Percentiles rank a stretch among this genome's conserved stretches.
phyloP scores from a whole-genome alignment of 2,888 invertebrate genomes.

The Caenorhabditis sulstoni region DNA sequence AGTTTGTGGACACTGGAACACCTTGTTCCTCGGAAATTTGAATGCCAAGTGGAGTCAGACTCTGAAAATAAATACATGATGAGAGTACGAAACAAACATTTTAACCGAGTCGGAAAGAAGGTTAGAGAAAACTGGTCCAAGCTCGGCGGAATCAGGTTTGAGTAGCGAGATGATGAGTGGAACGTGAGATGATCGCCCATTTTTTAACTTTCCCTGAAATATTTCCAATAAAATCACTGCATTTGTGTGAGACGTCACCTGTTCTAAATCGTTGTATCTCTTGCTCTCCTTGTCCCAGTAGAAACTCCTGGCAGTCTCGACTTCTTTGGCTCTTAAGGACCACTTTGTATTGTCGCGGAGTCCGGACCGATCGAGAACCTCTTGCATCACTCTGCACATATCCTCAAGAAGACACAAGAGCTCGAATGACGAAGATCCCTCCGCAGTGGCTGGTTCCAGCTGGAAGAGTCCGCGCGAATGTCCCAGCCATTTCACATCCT shows the following conservation, averaged over 20 bases:
- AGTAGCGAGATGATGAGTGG: conserved; percentile 25
- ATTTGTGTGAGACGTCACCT: neutral
- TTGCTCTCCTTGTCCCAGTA: conserved; percentile 30
- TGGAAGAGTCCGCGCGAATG: conserved; percentile 26
- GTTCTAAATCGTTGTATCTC: conserved; percentile 27
- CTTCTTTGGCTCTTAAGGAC: neutral
- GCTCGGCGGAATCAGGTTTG: neutral
- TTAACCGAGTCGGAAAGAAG: too few species aligned
- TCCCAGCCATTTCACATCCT: conserved; percentile 32
- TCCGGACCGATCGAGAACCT: neutral
- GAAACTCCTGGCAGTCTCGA: neutral
- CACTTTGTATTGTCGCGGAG: neutral
- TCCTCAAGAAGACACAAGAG: conserved; percentile 35
- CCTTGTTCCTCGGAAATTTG: conserved; percentile 28
- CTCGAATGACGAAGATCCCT: conserved; percentile 25
- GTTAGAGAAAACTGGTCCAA: conserved; percentile 2
- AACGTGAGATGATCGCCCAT: neutral
- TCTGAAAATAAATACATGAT: conserved; percentile 27
- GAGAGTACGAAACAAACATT: too few species aligned
- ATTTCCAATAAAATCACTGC: neutral
- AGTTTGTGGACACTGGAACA: conserved; percentile 32
- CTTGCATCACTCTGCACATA: conserved; percentile 26
- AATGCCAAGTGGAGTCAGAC: conserved; percentile 14
- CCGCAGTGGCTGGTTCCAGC: conserved; percentile 7
- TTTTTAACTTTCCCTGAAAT: conserved; percentile 19